Evolutionary conservation across 2,888 invertebrate species (phyloP).

Genomic region (Blera fallax): DNA sequence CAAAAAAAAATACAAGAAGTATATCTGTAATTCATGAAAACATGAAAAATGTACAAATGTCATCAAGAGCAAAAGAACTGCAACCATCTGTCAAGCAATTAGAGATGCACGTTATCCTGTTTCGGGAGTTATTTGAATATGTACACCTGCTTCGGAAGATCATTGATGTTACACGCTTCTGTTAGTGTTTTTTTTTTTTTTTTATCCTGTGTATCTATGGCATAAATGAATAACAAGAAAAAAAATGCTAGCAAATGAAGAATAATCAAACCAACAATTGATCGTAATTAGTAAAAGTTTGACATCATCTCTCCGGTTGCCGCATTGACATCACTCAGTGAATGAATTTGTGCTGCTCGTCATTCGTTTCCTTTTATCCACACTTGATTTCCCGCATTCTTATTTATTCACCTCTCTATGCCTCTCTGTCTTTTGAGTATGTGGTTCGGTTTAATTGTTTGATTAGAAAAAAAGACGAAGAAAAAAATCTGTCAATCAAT

Average conservation of each 20-base stretch:
- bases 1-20: constrained; percentile 8
- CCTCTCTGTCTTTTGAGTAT: neutral
- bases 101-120: constrained; percentile 20
- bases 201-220: neutral
- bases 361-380: constrained; percentile 29
- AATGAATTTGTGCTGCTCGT: constrained; percentile 51
- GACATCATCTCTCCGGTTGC: constrained; percentile 57
- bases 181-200: neutral
- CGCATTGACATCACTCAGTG: constrained; percentile 65
- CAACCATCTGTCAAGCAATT: constrained; percentile 13
- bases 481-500: constrained; percentile 30
- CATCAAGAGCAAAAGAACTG: neutral
- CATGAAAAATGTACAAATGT: constrained; percentile 20
- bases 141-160: constrained; percentile 21
- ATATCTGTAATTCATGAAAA: constrained; percentile 35
- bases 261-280: constrained; percentile 54
- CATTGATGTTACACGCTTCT: neutral
- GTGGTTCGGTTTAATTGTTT: constrained; percentile 28
- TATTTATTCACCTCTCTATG: constrained; percentile 11
- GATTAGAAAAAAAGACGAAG: constrained; percentile 6
- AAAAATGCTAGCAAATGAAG: constrained; percentile 23
- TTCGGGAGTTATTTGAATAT: neutral
- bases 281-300: constrained; percentile 62
- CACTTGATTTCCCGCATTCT: constrained; percentile 49
- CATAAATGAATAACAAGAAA: neutral